Evolutionary conservation across 2,888 invertebrate genomes (phyloP), one percentile per base, ranked within the genome.

Genomic region (Melinopterus prodromus): DNA sequence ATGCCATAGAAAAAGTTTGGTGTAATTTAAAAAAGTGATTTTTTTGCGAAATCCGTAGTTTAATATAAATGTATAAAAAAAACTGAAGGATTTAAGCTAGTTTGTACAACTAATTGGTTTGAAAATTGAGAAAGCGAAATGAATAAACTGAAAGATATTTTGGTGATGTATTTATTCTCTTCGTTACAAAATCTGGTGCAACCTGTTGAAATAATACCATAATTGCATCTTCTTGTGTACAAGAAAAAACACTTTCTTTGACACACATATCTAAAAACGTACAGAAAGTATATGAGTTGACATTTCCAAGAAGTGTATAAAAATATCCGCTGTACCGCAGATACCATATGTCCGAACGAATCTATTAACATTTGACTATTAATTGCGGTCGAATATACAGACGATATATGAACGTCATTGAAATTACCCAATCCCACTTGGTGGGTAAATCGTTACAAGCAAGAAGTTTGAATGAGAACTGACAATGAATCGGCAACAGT

Each of bases 361-460:
- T 53, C 53, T 53, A 53, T 53, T 53, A 53, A 53, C 53, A 53
- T 53, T 53, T 53, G 53, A 53, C 53, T 53, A 53, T 53, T 53
- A 53, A 53, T 53, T 53, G 53, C 5, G 53, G 53, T 53, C 7
- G 12, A 53, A 53, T 53, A 7, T 53, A 53, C 53, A 26, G 26
- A 53, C 53, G 53, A 53, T 7, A 7, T 53, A 12, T 53, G 5
- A 53, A 12, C 53, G 53, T 53, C 53, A 53, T 4, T 3, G 53
- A 53, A 53, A 53, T 9, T 53, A 53, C 53, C 7, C 7, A 53
- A 53, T 53, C 53, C 53, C 53, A 6, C 53, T 9, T 53, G 7
- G 12, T 53, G 53, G 53, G 9, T 53, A 53, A 12, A 53, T 7
- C 53, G 12, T 53, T 53, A 53, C 53, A 53, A 9, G 53, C 53